Conservation (phyloP, 2,888 invertebrate genomes). For the Crioceris asparagi region DNA sequence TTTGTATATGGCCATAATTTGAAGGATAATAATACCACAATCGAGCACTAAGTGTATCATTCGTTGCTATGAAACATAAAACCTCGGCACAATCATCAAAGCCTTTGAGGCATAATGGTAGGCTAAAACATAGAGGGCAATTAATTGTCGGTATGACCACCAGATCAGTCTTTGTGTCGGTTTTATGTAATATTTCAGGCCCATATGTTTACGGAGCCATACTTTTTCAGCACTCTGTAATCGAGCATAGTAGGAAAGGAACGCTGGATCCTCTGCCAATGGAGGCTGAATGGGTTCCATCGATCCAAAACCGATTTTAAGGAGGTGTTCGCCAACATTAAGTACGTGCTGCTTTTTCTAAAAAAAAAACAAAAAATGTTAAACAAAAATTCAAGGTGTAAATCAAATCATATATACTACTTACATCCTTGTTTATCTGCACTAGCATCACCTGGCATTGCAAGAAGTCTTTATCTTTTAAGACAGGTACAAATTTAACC, state of each 20-base stretch:
- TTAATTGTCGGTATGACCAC: conserved; percentile 12
- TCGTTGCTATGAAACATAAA: conserved; percentile 25
- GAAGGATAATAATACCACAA: conserved; percentile 23
- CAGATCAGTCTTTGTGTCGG: conserved; percentile 29
- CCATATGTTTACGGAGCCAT: conserved; percentile 40
- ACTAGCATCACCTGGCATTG: conserved; percentile 38
- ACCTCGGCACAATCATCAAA: conserved; percentile 9
- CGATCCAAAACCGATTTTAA: conserved; percentile 61
- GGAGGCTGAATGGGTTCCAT: conserved; percentile 58
- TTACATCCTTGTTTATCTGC: conserved; percentile 28
- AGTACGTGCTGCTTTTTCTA: conserved; percentile 26
- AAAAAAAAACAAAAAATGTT: conserved; percentile 7
- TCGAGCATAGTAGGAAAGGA: conserved; percentile 35
- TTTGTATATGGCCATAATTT: conserved; percentile 26
- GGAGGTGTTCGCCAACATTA: conserved; percentile 43
- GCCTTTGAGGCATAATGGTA: conserved; percentile 5
- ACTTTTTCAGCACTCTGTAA: conserved; percentile 38
- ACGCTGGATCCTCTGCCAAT: conserved; percentile 29
- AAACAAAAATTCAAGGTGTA: too few relatives aligned
- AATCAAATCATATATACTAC: too few relatives aligned
- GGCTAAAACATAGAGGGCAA: background rate
- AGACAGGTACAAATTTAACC: conserved; percentile 37
- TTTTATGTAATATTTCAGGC: conserved; percentile 40
- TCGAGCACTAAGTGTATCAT: conserved; percentile 23
- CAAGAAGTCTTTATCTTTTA: conserved; percentile 36